Evolutionary conservation across 2,113 vertebrate species (phyloP).

Genomic region (Poeciliopsis prolifica): DNA sequence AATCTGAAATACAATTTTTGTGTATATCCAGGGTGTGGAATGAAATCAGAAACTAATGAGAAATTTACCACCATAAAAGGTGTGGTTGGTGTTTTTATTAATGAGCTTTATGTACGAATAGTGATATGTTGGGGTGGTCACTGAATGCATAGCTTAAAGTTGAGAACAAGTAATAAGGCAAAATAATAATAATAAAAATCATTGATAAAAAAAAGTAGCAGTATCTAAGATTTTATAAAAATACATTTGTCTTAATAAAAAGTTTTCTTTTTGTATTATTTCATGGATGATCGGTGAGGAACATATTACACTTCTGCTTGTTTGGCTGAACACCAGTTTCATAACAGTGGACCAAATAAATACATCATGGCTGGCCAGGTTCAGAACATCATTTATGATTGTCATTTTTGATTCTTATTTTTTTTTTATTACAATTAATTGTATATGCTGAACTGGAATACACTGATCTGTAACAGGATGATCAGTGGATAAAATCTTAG

Average conservation of each 20-base stretch:
- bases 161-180: neutral
- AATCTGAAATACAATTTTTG: slow-evolving; percentile 59
- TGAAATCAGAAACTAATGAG: slow-evolving; percentile 57
- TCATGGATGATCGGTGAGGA: slow-evolving; percentile 21
- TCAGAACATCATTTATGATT: slow-evolving; percentile 20
- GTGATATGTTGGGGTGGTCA: neutral
- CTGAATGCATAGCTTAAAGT: slow-evolving; percentile 37
- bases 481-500: slow-evolving; percentile 46
- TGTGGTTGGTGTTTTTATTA: slow-evolving; percentile 58
- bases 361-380: slow-evolving; percentile 11
- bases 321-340: slow-evolving; percentile 26
- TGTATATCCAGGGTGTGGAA: slow-evolving; percentile 51
- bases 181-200: too few relatives aligned
- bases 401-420: neutral
- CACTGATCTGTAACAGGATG: slow-evolving; percentile 33
- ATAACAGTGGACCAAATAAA: slow-evolving; percentile 20
- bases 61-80: slow-evolving; percentile 54
- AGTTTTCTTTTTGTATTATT: neutral
- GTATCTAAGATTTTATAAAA: neutral
- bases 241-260: neutral
- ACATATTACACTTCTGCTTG: neutral
- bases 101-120: slow-evolving; percentile 47
- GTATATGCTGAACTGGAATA: slow-evolving; percentile 22
- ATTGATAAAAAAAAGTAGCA: too few relatives aligned
- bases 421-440: slow-evolving; percentile 8